phyloP scores from a whole-genome alignment of 1,140 invertebrate species.

The Andrena cerasifolii region DNA sequence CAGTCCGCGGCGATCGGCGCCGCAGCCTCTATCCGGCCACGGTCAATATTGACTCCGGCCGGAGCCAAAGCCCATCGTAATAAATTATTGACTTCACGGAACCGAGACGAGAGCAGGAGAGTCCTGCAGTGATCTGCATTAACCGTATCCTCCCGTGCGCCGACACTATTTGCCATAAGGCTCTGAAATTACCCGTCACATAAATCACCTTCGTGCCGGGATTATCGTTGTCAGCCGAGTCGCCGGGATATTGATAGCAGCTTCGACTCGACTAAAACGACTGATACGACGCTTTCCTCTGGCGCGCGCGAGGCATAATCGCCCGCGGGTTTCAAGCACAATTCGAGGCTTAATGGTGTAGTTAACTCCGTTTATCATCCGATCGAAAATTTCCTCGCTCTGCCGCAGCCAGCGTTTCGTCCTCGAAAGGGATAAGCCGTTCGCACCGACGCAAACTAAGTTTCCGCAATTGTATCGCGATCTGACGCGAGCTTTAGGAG shows the following conservation, averaged over 20 bases:
- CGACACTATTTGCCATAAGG: constrained; percentile 19
- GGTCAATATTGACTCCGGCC: constrained; percentile 65
- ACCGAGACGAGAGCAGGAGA: constrained; percentile 38
- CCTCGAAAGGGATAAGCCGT: no score
- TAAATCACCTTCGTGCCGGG: constrained; percentile 48
- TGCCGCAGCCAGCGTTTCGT: no score
- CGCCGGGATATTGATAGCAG: not conserved
- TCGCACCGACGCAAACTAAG: no score
- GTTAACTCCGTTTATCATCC: no score
- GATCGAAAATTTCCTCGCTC: no score
- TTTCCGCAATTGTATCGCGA: constrained; percentile 34
- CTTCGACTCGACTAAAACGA: not conserved
- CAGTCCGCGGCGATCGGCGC: constrained; percentile 38
- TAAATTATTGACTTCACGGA: constrained; percentile 62
- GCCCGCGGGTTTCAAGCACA: no score
- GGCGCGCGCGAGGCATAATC: no score
- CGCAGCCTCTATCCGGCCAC: constrained; percentile 27
- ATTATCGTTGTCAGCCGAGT: constrained; percentile 7
- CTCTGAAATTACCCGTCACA: constrained; percentile 15
- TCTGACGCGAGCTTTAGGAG: not conserved
- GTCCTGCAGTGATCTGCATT: constrained; percentile 53
- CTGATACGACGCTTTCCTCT: no score
- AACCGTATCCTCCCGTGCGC: constrained; percentile 20
- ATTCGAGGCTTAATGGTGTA: no score
- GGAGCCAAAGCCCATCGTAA: constrained; percentile 59